Evolutionary conservation across 2,113 vertebrate genomes (phyloP).

Genomic region (Lampris megalopsis): DNA sequence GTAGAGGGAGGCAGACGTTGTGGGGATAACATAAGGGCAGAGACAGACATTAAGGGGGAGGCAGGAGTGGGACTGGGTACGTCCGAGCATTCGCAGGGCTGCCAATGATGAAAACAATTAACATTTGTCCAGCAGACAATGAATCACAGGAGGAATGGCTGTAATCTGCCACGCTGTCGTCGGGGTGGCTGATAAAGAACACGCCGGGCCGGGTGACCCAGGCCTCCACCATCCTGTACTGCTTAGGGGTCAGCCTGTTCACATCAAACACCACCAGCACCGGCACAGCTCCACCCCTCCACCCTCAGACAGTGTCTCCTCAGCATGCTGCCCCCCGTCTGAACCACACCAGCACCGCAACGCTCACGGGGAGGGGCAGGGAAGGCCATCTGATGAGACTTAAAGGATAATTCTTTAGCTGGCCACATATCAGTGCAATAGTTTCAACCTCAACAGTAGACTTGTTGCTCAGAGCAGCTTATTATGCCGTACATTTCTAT

Average conservation of each 20-base stretch:
- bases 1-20: conserved; percentile 62
- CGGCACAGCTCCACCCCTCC: conserved; percentile 40
- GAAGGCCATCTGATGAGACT: background rate
- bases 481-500: too few relatives aligned
- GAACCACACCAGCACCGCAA: conserved; percentile 19
- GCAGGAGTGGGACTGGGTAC: conserved; percentile 82
- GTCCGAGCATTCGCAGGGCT: conserved; percentile 79
- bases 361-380: background rate
- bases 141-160: conserved; percentile 92
- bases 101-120: conserved; percentile 92
- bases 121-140: conserved; percentile 90
- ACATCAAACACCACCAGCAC: conserved; percentile 77
- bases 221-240: conserved; percentile 74
- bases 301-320: conserved; percentile 48
- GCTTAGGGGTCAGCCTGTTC: conserved; percentile 87
- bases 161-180: conserved; percentile 86
- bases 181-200: conserved; percentile 84
- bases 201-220: conserved; percentile 79
- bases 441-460: too few relatives aligned
- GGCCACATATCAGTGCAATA: too few relatives aligned
- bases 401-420: too few relatives aligned
- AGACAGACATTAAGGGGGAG: conserved; percentile 77
- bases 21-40: conserved; percentile 67
- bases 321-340: conserved; percentile 27
- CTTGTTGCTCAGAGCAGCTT: too few relatives aligned